A percentile compares a stretch with the other conserved stretches of the same genome.
Conservation (phyloP, 2,113 vertebrate genomes). For the Elephantulus edwardii region DNA sequence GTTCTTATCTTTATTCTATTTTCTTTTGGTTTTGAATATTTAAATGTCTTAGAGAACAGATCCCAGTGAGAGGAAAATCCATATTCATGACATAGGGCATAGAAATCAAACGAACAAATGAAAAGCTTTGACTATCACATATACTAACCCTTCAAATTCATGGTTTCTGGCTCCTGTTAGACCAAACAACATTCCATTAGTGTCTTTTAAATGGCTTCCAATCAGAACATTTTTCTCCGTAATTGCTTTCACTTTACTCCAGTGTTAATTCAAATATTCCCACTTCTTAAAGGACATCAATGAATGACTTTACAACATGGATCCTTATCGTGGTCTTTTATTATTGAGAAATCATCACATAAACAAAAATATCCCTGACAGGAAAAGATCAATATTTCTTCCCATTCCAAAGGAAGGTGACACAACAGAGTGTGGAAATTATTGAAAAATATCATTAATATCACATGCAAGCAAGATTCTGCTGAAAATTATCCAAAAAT, state of each 20-base stretch:
- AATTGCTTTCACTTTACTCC: background rate
- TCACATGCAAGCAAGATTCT: too few species aligned
- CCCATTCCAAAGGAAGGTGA: too few species aligned
- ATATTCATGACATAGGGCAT: background rate
- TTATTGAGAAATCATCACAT: conserved; percentile 4
- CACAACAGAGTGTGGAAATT: too few species aligned
- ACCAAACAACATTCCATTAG: background rate
- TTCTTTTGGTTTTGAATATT: conserved; percentile 15
- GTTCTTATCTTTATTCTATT: background rate
- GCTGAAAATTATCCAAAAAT: too few species aligned
- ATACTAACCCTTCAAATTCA: background rate
- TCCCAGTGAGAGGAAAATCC: background rate
- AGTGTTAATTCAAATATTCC: background rate
- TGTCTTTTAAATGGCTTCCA: conserved; percentile 12
- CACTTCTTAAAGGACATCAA: background rate
- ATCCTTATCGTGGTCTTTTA: background rate
- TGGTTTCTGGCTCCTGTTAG: background rate
- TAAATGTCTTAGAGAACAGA: conserved; percentile 23
- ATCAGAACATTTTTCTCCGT: background rate
- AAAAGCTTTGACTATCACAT: background rate
- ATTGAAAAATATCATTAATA: too few species aligned
- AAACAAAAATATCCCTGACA: background rate
- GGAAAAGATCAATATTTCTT: too few species aligned
- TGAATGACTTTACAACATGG: background rate
- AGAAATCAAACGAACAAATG: background rate